Evolutionary conservation across 1,140 invertebrate genomes (phyloP).

Genomic region (Cecropterus lyciades): DNA sequence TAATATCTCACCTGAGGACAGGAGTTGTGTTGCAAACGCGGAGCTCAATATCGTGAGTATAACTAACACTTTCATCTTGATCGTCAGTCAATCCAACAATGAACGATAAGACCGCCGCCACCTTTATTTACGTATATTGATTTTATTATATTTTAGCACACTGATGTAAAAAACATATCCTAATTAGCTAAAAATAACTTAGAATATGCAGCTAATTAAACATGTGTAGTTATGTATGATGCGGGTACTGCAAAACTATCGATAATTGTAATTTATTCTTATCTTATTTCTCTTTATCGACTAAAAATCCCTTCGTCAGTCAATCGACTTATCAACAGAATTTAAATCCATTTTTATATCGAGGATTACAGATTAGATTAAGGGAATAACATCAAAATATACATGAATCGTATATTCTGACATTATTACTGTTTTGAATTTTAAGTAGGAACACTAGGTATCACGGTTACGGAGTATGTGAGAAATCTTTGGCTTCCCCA

Average conservation of each 20-base stretch:
- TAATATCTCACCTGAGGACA: constrained; percentile 53
- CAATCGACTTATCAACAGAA: constrained; percentile 4
- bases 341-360: not conserved
- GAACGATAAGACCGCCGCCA: constrained; percentile 40
- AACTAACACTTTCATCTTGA: constrained; percentile 58
- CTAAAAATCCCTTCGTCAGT: constrained; percentile 14
- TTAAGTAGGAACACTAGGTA: too few relatives aligned
- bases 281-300: constrained; percentile 13
- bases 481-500: too few relatives aligned
- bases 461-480: too few relatives aligned
- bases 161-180: not conserved
- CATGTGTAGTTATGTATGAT: constrained; percentile 5
- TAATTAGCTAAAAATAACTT: constrained; percentile 1
- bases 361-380: not conserved
- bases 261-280: not conserved
- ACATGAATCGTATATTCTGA: too few relatives aligned
- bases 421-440: too few relatives aligned
- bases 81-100: constrained; percentile 35
- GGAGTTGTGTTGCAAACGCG: constrained; percentile 44
- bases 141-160: not conserved
- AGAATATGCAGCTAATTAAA: constrained; percentile 2
- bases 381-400: too few relatives aligned
- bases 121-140: constrained; percentile 15
- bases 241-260: not conserved
- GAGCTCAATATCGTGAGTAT: constrained; percentile 48